phyloP scores from a whole-genome alignment of 2,113 vertebrate species.

The Salvelinus alpinus region DNA sequence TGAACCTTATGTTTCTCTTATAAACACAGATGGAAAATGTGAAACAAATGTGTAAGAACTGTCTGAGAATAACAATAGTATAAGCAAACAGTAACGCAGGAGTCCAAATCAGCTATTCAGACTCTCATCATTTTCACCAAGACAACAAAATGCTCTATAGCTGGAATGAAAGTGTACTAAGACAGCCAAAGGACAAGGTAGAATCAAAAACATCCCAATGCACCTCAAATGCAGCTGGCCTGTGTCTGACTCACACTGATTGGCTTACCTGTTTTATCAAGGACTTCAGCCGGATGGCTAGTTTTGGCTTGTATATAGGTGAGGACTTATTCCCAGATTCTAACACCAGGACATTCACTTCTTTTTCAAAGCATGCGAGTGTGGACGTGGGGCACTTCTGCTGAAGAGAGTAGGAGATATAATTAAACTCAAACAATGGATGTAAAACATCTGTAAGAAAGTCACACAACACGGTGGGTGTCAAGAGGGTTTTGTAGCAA shows the following conservation, averaged over 20 bases:
- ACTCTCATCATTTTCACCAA: not conserved
- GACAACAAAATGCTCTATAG: not conserved
- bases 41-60: no score
- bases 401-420: constrained; percentile 15
- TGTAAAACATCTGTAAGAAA: not conserved
- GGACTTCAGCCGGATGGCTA: not conserved
- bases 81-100: no score
- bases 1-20: no score
- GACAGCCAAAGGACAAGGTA: no score
- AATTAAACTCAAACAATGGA: not conserved
- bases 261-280: not conserved
- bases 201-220: not conserved
- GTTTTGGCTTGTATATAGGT: not conserved
- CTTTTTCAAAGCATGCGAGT: constrained; percentile 39
- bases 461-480: not conserved
- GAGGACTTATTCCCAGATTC: constrained; percentile 2
- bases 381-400: constrained; percentile 54
- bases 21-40: no score
- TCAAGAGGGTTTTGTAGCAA: no score
- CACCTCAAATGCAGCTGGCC: not conserved
- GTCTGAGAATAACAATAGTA: no score
- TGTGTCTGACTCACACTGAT: not conserved
- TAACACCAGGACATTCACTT: constrained; percentile 29
- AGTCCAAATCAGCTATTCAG: no score
- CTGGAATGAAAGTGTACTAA: no score